Evolutionary conservation across 2,113 vertebrate genomes (phyloP).

Genomic region (Macrotus californicus): DNA sequence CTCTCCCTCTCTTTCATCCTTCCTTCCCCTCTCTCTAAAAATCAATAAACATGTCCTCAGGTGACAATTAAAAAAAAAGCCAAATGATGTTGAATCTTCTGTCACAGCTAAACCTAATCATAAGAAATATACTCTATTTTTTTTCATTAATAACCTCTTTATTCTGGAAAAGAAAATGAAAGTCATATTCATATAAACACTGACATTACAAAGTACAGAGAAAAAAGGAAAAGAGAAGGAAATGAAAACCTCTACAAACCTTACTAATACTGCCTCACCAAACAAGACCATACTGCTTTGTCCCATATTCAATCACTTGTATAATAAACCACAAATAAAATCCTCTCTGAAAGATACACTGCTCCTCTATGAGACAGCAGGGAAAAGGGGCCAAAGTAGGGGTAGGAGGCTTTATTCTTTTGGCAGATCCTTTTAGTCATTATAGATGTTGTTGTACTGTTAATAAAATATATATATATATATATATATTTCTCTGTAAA

Average conservation of each 20-base stretch:
- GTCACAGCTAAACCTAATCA: background rate
- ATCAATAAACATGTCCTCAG: no score
- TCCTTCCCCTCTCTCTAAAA: no score
- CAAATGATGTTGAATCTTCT: background rate
- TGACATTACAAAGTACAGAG: constrained; percentile 82
- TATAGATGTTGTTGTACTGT: constrained; percentile 80
- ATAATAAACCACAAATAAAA: constrained; percentile 77
- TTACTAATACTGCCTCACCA: constrained; percentile 81
- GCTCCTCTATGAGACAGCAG: constrained; percentile 47
- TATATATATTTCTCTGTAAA: constrained; percentile 82
- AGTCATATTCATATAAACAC: constrained; percentile 83
- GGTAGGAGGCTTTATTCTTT: constrained; percentile 70
- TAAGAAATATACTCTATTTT: background rate
- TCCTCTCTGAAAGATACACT: constrained; percentile 72
- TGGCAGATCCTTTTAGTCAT: constrained; percentile 80
- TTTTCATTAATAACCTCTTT: constrained; percentile 80
- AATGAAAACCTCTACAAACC: constrained; percentile 78
- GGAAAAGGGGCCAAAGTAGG: constrained; percentile 51
- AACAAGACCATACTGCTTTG: constrained; percentile 73
- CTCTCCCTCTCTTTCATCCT: no score
- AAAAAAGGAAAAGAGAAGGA: constrained; percentile 58
- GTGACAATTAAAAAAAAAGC: background rate
- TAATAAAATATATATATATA: constrained; percentile 80
- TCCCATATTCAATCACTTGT: constrained; percentile 71
- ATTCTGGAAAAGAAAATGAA: constrained; percentile 83